phyloP scores from a whole-genome alignment of 2,797 vertebrate species.

The Microctenopoma stevenorrisi region DNA sequence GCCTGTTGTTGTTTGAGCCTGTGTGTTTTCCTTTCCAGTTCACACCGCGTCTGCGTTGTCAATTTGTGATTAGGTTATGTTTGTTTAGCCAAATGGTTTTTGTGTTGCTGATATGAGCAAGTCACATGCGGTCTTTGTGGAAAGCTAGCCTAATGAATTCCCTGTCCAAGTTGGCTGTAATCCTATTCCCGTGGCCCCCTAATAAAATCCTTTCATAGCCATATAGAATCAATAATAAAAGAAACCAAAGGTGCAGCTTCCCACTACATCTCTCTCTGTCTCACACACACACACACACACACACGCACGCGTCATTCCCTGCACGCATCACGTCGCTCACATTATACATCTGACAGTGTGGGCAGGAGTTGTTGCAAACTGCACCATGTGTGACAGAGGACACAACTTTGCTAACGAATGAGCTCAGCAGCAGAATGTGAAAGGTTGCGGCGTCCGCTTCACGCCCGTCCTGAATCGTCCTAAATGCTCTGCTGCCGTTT shows the following conservation, averaged over 20 bases:
- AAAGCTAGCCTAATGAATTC: slow-evolving; percentile 36
- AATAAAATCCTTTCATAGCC: slow-evolving; percentile 56
- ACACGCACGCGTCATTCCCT: slow-evolving; percentile 15
- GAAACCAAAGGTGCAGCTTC: slow-evolving; percentile 39
- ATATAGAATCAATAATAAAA: slow-evolving; percentile 54
- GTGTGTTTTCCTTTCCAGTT: slow-evolving; percentile 19
- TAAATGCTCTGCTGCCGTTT: slow-evolving; percentile 18
- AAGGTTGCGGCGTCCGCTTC: background rate
- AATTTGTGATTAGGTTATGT: slow-evolving; percentile 44
- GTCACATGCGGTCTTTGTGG: slow-evolving; percentile 4
- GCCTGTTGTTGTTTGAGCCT: slow-evolving; percentile 19
- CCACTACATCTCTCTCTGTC: slow-evolving; percentile 1
- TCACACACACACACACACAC: slow-evolving; percentile 1
- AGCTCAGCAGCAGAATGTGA: slow-evolving; percentile 9
- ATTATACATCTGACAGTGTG: background rate
- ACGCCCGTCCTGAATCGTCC: slow-evolving; percentile 2
- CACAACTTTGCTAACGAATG: slow-evolving; percentile 14
- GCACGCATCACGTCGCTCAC: slow-evolving; percentile 16
- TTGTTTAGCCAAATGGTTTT: slow-evolving; percentile 49
- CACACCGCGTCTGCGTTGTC: background rate
- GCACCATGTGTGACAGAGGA: slow-evolving; percentile 11
- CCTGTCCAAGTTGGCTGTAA: slow-evolving; percentile 10
- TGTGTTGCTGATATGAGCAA: slow-evolving; percentile 24
- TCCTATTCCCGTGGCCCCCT: slow-evolving; percentile 25
- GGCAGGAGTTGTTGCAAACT: slow-evolving; percentile 7